Percentiles rank a stretch among this genome's conserved stretches.
phyloP scores from a whole-genome alignment of 2,797 vertebrate genomes.

The Todus mexicanus region DNA sequence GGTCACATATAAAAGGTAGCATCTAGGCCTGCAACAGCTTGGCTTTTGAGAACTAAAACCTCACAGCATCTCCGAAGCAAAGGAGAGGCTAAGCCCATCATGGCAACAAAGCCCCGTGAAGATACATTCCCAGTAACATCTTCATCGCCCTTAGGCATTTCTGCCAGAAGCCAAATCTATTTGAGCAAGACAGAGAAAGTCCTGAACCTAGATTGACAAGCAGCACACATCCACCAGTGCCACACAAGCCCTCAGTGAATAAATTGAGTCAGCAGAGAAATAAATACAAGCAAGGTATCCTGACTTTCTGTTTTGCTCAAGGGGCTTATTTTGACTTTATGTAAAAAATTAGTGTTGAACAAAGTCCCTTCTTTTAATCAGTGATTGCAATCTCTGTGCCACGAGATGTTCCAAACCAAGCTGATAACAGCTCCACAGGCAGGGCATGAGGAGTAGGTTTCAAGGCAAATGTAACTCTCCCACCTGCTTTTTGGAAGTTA shows the following conservation, averaged over 20 bases:
- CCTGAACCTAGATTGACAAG: not conserved
- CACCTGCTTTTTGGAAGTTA: not conserved
- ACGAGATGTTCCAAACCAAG: not conserved
- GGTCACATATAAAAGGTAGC: not conserved
- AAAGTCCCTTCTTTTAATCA: not conserved
- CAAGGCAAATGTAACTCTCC: not conserved
- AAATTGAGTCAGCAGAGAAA: not conserved
- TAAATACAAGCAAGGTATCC: not conserved
- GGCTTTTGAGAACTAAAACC: not conserved
- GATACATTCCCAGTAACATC: not conserved
- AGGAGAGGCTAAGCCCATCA: not conserved
- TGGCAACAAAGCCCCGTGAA: not conserved
- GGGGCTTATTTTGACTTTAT: not conserved
- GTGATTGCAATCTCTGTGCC: not conserved
- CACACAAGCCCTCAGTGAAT: not conserved
- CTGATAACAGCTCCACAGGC: not conserved
- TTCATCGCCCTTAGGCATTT: not conserved
- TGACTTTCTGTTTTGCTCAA: not conserved
- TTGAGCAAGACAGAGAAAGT: not conserved
- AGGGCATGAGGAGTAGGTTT: not conserved
- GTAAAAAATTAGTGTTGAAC: not conserved
- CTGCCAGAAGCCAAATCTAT: not conserved
- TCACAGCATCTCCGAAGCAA: not conserved
- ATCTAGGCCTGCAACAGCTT: not conserved
- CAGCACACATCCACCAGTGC: not conserved